Conservation (phyloP, 2,888 invertebrate genomes). For the Heliconius ethilla region DNA sequence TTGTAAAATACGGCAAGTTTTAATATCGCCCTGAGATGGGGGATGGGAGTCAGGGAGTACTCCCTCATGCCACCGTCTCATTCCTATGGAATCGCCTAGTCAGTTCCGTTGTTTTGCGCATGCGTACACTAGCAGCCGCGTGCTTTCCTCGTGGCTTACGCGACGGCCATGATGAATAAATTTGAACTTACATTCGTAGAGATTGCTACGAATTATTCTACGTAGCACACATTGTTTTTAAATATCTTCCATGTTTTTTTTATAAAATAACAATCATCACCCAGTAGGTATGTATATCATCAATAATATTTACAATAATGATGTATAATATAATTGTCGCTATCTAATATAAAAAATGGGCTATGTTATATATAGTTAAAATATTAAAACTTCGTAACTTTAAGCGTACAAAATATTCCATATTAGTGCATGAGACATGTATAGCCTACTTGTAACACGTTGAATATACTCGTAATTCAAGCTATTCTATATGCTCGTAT, state of each 20-base stretch:
- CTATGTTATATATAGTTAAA: too few species aligned
- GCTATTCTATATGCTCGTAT: slow-evolving; percentile 36
- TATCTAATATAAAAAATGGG: too few species aligned
- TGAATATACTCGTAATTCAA: slow-evolving; percentile 56
- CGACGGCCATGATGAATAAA: slow-evolving; percentile 48
- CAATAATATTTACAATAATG: too few species aligned
- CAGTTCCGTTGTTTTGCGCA: slow-evolving; percentile 57
- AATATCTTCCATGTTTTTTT: too few species aligned
- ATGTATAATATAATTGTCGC: too few species aligned
- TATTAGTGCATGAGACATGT: slow-evolving; percentile 35
- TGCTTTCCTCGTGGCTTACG: slow-evolving; percentile 71
- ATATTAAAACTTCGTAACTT: slow-evolving; percentile 19
- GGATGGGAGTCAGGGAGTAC: slow-evolving; percentile 39
- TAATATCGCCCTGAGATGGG: slow-evolving; percentile 58
- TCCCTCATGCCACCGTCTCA: slow-evolving; percentile 40
- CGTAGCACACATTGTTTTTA: not conserved
- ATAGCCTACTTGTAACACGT: slow-evolving; percentile 53
- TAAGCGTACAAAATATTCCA: slow-evolving; percentile 30
- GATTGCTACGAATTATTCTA: slow-evolving; percentile 27
- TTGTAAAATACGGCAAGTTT: slow-evolving; percentile 59
- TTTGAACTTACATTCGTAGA: slow-evolving; percentile 43
- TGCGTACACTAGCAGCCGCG: slow-evolving; percentile 70
- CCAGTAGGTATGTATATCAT: too few species aligned
- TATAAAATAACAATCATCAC: too few species aligned
- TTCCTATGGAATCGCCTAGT: slow-evolving; percentile 33